These are phyloP conservation scores for Drosophila borealis DNA, from an alignment of 2,888 invertebrate species.

Conservation along the genomic window DNA sequence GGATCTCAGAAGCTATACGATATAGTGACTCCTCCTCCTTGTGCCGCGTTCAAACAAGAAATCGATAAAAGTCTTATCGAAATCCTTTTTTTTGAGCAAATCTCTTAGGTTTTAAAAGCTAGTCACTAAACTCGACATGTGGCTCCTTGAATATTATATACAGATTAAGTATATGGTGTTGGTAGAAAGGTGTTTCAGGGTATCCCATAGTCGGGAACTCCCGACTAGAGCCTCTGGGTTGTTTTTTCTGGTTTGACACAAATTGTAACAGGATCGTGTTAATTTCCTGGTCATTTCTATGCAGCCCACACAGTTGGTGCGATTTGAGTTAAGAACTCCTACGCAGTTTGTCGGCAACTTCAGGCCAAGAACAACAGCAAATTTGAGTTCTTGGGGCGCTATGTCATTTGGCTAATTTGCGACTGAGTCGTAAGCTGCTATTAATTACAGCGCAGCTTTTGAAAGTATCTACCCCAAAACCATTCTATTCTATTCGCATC, in stretches of 20 bases:
- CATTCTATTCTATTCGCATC: constrained; percentile 64
- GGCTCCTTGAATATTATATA: no score
- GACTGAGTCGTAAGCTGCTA: constrained; percentile 61
- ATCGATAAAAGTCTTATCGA: no score
- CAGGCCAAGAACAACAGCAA: constrained; percentile 32
- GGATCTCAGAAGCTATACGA: no score
- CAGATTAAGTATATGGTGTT: no score
- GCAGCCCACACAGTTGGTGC: constrained; percentile 31
- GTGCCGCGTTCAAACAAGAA: no score
- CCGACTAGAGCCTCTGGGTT: not conserved
- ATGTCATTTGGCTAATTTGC: constrained; percentile 70
- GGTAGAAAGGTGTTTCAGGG: not conserved
- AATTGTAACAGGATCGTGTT: constrained; percentile 55
- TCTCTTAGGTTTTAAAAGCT: no score
- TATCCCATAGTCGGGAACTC: not conserved
- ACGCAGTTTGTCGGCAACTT: constrained; percentile 38
- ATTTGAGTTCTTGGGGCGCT: constrained; percentile 46
- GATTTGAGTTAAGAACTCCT: constrained; percentile 42
- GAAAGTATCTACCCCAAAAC: constrained; percentile 45
- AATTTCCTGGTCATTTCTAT: constrained; percentile 30
- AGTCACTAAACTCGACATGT: no score
- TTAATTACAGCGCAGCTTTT: constrained; percentile 64
- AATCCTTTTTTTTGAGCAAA: no score
- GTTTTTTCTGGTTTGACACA: constrained; percentile 23
- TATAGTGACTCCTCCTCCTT: no score